Conservation (phyloP, 2,113 vertebrate species). For the Empidonax alnorum region DNA sequence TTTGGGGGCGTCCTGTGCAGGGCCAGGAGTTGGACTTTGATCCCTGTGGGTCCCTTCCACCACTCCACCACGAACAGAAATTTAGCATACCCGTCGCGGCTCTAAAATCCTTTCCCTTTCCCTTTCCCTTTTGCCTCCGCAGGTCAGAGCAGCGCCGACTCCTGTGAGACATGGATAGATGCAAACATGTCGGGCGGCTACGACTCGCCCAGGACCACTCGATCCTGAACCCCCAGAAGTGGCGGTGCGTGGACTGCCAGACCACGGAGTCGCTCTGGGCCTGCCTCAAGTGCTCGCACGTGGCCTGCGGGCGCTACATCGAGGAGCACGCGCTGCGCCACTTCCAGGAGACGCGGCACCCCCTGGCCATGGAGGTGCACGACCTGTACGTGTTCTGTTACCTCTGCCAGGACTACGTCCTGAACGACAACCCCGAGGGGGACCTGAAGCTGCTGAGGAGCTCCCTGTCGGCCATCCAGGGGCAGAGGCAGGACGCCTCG, state of each 20-base stretch:
- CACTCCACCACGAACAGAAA: no score
- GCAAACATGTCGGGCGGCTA: slow-evolving; percentile 96
- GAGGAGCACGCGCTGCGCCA: slow-evolving; percentile 93
- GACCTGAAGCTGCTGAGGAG: slow-evolving; percentile 94
- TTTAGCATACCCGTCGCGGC: not conserved
- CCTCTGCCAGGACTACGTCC: slow-evolving; percentile 93
- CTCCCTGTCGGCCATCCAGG: slow-evolving; percentile 84
- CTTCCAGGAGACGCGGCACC: slow-evolving; percentile 90
- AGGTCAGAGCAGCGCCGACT: slow-evolving; percentile 68
- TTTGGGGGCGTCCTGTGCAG: not conserved
- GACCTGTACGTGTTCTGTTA: slow-evolving; percentile 98
- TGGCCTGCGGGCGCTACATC: slow-evolving; percentile 94
- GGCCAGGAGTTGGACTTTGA: not conserved
- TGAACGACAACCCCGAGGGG: slow-evolving; percentile 96
- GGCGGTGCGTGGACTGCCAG: slow-evolving; percentile 91
- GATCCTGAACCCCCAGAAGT: slow-evolving; percentile 98
- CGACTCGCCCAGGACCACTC: slow-evolving; percentile 97
- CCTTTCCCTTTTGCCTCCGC: not conserved
- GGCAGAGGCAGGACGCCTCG: slow-evolving; percentile 67
- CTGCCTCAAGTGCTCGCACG: slow-evolving; percentile 97
- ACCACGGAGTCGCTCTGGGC: slow-evolving; percentile 96
- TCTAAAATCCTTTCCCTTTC: not conserved
- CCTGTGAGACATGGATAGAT: slow-evolving; percentile 92
- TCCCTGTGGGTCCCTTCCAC: not conserved
- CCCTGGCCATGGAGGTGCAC: slow-evolving; percentile 94